phyloP scores from a whole-genome alignment of 2,888 invertebrate genomes.

The Drosophila leonis region DNA sequence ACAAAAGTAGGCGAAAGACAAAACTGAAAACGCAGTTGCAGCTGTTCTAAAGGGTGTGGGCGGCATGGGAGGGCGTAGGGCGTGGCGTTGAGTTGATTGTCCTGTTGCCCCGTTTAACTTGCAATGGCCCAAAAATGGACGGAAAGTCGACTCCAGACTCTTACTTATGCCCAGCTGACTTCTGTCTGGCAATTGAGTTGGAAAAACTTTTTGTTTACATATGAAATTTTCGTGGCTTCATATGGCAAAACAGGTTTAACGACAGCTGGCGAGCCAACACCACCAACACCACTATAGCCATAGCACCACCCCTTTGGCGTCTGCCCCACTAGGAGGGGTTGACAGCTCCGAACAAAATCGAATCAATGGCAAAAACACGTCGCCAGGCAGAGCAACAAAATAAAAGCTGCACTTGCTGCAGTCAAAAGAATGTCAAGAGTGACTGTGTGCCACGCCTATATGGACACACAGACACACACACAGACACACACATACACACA shows the following conservation, averaged over 20 bases:
- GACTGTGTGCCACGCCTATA: not conserved
- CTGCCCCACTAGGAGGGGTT: not conserved
- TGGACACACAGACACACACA: not conserved
- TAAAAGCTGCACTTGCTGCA: conserved; percentile 32
- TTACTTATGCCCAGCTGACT: not conserved
- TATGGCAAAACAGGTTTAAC: conserved; percentile 1
- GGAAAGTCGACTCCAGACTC: not conserved
- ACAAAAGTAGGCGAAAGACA: conserved; percentile 27
- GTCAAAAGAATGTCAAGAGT: conserved; percentile 48
- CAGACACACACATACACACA: not conserved
- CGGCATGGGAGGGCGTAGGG: not conserved
- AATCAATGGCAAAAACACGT: conserved; percentile 47
- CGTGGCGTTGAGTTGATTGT: conserved; percentile 1
- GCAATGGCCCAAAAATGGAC: conserved; percentile 2
- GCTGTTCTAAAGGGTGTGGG: not conserved
- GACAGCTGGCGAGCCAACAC: not conserved
- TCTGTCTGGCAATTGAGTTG: not conserved
- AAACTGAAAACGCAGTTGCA: conserved; percentile 19
- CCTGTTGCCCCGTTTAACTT: conserved; percentile 8
- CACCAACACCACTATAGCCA: not conserved
- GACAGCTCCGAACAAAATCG: conserved; percentile 20
- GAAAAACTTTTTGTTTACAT: not conserved
- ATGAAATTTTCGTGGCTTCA: conserved; percentile 1
- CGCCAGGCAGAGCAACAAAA: conserved; percentile 30
- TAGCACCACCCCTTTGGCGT: not conserved